Percentiles rank a stretch among this genome's conserved stretches.
These are phyloP conservation scores for Chloropsis cyanopogon DNA, from an alignment of 2,113 vertebrate genomes.

Conservation along the genomic window DNA sequence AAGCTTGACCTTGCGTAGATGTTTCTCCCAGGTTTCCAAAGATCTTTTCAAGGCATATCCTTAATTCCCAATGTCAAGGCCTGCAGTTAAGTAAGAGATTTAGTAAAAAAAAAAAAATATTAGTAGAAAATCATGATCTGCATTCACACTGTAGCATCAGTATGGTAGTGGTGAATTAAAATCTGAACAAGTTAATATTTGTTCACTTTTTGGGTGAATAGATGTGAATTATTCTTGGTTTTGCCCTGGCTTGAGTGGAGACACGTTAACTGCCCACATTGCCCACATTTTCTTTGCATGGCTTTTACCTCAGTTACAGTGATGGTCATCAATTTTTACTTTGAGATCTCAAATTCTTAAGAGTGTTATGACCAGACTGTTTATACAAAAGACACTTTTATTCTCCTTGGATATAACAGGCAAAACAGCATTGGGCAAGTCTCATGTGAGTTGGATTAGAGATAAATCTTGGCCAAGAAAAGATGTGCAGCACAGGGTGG, in stretches of 20 bases:
- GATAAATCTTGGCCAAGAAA: neutral
- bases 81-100: neutral
- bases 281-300: neutral
- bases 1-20: neutral
- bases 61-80: neutral
- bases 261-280: neutral
- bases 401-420: neutral
- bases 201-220: too few species aligned
- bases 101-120: neutral
- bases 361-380: neutral
- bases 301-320: neutral
- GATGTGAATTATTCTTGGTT: neutral
- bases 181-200: neutral
- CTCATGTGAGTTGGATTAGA: neutral
- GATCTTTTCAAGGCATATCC: neutral
- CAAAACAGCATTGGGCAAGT: neutral
- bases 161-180: neutral
- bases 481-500: neutral
- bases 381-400: neutral
- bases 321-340: neutral
- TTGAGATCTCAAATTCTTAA: neutral
- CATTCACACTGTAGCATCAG: neutral
- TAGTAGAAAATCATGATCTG: neutral
- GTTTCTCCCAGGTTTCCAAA: neutral
- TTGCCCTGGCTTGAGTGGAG: neutral